A percentile compares a stretch with the other conserved stretches of the same genome.
Evolutionary conservation across 2,113 vertebrate species (phyloP).

Genomic region (Rhynchopsitta pachyrhyncha): DNA sequence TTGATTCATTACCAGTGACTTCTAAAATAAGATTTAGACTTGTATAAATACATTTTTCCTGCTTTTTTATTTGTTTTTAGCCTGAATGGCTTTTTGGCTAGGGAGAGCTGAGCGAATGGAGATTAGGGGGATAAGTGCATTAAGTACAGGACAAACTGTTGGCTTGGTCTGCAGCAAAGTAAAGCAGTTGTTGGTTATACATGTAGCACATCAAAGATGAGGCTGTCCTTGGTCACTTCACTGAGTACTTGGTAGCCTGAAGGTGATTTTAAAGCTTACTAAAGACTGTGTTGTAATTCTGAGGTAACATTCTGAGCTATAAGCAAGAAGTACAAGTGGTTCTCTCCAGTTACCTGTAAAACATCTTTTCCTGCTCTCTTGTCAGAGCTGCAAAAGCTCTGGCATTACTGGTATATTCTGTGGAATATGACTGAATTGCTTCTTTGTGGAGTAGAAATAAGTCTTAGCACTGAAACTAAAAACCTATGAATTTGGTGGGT

Average conservation of each 20-base stretch:
- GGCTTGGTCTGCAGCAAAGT: not conserved
- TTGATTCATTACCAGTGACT: not conserved
- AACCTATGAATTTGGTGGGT: not conserved
- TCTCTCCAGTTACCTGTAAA: not conserved
- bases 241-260: not conserved
- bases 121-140: not conserved
- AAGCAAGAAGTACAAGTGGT: not conserved
- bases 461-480: not conserved
- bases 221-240: not conserved
- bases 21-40: not conserved
- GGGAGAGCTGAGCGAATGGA: not conserved
- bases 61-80: not conserved
- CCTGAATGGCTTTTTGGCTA: not conserved
- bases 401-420: not conserved
- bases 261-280: not conserved
- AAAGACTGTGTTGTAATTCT: not conserved
- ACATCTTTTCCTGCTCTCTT: not conserved
- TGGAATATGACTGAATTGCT: not conserved
- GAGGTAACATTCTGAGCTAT: not conserved
- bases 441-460: not conserved
- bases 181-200: not conserved
- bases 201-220: fast-evolving
- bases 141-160: not conserved
- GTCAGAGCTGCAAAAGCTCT: not conserved
- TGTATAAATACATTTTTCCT: not conserved